Conservation (phyloP, 2,888 invertebrate genomes). For the Phytoseiulus persimilis region DNA sequence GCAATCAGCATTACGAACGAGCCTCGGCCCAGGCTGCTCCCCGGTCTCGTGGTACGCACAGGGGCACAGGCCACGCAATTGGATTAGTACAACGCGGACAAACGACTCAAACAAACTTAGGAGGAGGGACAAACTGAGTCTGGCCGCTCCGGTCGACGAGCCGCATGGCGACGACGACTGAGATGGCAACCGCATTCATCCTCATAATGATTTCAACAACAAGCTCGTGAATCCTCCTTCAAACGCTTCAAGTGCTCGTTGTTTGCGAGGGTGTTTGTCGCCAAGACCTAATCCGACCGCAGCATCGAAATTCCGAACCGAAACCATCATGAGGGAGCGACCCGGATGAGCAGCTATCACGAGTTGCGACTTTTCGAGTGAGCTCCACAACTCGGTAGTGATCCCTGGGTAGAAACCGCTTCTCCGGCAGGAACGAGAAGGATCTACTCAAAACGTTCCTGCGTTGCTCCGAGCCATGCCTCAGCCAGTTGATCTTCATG, state of each 20-base stretch:
- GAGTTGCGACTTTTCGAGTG: too few relatives aligned
- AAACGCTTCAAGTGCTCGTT: neutral
- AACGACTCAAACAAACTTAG: constrained; percentile 5
- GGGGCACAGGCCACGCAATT: constrained; percentile 5
- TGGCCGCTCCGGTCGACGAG: neutral
- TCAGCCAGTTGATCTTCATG: neutral
- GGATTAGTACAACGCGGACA: neutral
- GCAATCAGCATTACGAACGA: constrained; percentile 5
- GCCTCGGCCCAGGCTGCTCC: neutral
- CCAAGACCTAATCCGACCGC: too few relatives aligned
- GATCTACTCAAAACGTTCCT: too few relatives aligned
- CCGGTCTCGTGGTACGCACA: neutral
- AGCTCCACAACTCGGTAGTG: too few relatives aligned
- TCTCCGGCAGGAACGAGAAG: too few relatives aligned
- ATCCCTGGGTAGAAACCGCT: too few relatives aligned
- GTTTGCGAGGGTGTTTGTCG: too few relatives aligned
- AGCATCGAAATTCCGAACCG: too few relatives aligned
- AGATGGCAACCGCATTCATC: neutral
- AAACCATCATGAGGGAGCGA: too few relatives aligned
- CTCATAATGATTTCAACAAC: neutral
- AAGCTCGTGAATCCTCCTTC: neutral
- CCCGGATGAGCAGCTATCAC: neutral
- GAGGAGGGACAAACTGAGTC: neutral
- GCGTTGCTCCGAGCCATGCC: neutral
- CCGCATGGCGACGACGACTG: neutral